Evolutionary conservation across 2,797 vertebrate genomes (phyloP).

Genomic region (Chelidonichthys spinosus): DNA sequence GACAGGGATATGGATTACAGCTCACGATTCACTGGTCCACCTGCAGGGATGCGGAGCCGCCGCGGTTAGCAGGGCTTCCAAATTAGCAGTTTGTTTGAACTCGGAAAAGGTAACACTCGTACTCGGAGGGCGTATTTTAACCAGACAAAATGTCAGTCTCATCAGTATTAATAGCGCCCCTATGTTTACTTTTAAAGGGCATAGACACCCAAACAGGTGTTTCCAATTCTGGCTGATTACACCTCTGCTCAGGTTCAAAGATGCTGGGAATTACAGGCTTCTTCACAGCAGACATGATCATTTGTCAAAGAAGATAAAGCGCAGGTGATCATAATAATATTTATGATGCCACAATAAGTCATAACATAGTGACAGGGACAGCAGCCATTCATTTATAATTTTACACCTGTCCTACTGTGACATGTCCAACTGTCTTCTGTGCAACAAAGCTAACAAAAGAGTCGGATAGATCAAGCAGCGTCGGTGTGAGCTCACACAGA

Average conservation of each 20-base stretch:
- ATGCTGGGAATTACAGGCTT: neutral
- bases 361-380: neutral
- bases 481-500: neutral
- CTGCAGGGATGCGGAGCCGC: conserved; percentile 23
- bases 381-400: neutral
- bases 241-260: conserved; percentile 2
- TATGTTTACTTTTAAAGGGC: conserved; percentile 33
- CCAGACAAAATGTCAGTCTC: conserved; percentile 15
- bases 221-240: conserved; percentile 21
- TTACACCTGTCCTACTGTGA: neutral
- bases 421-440: neutral
- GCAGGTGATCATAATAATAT: neutral
- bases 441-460: neutral
- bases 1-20: conserved; percentile 40
- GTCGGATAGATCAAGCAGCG: neutral
- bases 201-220: conserved; percentile 15
- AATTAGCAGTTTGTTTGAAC: conserved; percentile 58
- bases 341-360: neutral
- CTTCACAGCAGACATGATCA: conserved; percentile 3
- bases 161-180: conserved; percentile 26
- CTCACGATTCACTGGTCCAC: conserved; percentile 42
- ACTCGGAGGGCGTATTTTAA: conserved; percentile 20
- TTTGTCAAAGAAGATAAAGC: neutral
- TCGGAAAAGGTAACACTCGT: conserved; percentile 30
- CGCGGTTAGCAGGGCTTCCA: conserved; percentile 33